Conservation (phyloP, 2,113 vertebrate genomes). For the Urocynchramus pylzowi region DNA sequence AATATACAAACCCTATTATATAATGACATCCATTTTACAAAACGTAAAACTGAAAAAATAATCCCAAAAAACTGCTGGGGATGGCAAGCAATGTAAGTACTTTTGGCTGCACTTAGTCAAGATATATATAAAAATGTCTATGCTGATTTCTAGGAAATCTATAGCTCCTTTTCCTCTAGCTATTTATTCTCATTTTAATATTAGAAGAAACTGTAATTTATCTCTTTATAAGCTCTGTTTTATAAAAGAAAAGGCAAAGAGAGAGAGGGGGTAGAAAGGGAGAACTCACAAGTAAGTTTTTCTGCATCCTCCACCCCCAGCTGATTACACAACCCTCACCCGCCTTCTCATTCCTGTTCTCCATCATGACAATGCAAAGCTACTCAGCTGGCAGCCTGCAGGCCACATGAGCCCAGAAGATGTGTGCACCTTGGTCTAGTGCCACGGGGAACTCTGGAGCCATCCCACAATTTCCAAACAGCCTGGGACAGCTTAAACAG, state of each 20-base stretch:
- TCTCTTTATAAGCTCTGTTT: neutral
- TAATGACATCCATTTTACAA: neutral
- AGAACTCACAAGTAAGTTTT: neutral
- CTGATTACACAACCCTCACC: neutral
- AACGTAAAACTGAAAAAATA: neutral
- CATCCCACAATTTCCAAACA: neutral
- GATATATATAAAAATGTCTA: neutral
- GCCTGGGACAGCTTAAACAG: neutral
- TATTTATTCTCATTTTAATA: neutral
- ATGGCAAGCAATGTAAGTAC: neutral
- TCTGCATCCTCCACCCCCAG: neutral
- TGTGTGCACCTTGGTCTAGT: neutral
- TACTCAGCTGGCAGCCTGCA: neutral
- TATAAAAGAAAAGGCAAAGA: neutral
- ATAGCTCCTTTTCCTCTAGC: neutral
- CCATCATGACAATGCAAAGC: neutral
- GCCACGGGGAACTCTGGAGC: accelerated
- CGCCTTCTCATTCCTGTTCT: neutral
- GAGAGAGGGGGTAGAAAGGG: neutral
- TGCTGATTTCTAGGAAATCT: neutral
- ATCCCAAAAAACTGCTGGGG: neutral
- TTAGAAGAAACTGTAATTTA: neutral
- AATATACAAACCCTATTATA: neutral
- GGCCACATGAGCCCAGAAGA: neutral
- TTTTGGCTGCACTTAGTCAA: neutral